These are phyloP conservation scores for Apomyelois bistriatella DNA, from an alignment of 2,888 invertebrate species.

Conservation along the genomic window DNA sequence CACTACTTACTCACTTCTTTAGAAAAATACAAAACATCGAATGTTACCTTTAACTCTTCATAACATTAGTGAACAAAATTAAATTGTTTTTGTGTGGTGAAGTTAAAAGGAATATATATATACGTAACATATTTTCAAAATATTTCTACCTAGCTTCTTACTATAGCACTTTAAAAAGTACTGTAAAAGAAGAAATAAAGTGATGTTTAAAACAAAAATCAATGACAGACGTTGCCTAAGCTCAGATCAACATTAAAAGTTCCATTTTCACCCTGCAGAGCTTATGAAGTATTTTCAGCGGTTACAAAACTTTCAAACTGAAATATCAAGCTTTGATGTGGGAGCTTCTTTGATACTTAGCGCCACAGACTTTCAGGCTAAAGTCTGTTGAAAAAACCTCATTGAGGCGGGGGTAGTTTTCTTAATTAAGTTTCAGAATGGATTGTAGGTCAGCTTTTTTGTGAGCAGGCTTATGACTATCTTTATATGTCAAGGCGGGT, in stretches of 20 bases:
- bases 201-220: neutral
- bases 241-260: neutral
- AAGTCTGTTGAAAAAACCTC: neutral
- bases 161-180: too few species aligned
- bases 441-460: neutral
- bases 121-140: too few species aligned
- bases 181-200: too few species aligned
- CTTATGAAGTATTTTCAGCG: constrained; percentile 1
- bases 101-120: too few species aligned
- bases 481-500: too few species aligned
- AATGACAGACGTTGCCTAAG: neutral
- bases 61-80: too few species aligned
- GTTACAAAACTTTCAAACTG: constrained; percentile 1
- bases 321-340: constrained; percentile 8
- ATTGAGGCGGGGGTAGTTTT: neutral
- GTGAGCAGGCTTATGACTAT: too few species aligned
- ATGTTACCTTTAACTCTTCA: too few species aligned
- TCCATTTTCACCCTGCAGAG: neutral
- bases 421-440: neutral
- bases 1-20: too few species aligned
- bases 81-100: too few species aligned
- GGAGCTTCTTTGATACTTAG: constrained; percentile 7
- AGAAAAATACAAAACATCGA: too few species aligned
- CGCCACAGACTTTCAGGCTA: neutral
- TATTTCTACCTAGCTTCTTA: too few species aligned